phyloP scores from a whole-genome alignment of 1,140 invertebrate genomes.

The Delia radicum region DNA sequence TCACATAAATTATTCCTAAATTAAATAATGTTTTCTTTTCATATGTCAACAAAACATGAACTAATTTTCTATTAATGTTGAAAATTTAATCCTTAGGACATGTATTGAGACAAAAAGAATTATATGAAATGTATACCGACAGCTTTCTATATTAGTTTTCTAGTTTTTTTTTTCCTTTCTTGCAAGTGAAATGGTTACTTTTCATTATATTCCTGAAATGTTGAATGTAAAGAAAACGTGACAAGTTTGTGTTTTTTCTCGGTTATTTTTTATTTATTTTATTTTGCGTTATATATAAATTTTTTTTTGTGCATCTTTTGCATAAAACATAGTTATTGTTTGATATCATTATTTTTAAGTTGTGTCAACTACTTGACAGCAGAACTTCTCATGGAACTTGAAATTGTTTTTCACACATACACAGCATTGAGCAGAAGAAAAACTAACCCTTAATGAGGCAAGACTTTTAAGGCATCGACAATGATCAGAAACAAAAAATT shows the following conservation, averaged over 20 bases:
- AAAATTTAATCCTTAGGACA: too few species aligned
- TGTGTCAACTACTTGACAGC: constrained; percentile 1
- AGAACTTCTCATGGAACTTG: not conserved
- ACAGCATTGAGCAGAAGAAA: not conserved
- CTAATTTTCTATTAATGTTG: too few species aligned
- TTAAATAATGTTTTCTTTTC: too few species aligned
- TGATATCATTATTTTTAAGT: constrained; percentile 2
- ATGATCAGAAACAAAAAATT: too few species aligned
- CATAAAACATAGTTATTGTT: constrained; percentile 2
- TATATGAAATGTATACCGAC: too few species aligned
- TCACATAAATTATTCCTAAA: too few species aligned
- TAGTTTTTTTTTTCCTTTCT: not conserved
- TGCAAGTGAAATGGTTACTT: not conserved
- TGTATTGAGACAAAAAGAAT: too few species aligned
- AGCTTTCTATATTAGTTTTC: not conserved
- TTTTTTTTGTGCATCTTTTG: not conserved
- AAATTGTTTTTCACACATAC: not conserved
- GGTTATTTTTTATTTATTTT: not conserved
- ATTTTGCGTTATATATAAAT: not conserved
- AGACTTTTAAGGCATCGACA: too few species aligned
- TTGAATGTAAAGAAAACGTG: not conserved
- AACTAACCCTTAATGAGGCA: too few species aligned
- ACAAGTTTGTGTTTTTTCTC: not conserved
- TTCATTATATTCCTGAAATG: not conserved
- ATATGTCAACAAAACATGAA: too few species aligned